Conservation (phyloP, 2,113 vertebrate species). For the Lates calcarifer region DNA sequence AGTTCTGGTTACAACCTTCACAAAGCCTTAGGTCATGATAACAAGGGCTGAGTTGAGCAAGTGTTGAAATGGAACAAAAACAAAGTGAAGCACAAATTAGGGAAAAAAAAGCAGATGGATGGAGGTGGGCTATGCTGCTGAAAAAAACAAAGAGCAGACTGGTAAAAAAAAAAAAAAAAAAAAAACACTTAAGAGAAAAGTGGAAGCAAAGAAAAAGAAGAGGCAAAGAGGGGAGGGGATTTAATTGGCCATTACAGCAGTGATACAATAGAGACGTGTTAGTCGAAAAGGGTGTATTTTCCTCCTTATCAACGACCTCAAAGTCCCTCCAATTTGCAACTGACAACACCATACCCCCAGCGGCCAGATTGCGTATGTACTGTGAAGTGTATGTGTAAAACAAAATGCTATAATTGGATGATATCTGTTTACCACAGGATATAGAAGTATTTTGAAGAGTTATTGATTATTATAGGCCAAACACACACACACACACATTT, state of each 20-base stretch:
- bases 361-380: background rate
- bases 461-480: slow-evolving; percentile 10
- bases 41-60: background rate
- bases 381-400: background rate
- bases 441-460: background rate
- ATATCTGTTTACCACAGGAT: background rate
- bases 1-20: background rate
- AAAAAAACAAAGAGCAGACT: background rate
- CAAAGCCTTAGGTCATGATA: background rate
- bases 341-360: background rate
- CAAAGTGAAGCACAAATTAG: background rate
- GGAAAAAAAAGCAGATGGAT: background rate
- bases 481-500: slow-evolving; percentile 4
- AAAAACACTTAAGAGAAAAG: background rate
- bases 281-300: background rate
- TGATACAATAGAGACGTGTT: slow-evolving; percentile 10
- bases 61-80: background rate
- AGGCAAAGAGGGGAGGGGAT: background rate
- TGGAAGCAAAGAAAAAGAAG: too few species aligned
- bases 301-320: slow-evolving; percentile 26
- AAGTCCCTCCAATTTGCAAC: slow-evolving; percentile 14
- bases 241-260: slow-evolving; percentile 39
- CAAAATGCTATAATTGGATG: slow-evolving; percentile 17
- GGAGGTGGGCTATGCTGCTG: background rate
- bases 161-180: background rate